phyloP scores from a whole-genome alignment of 1,140 invertebrate genomes.

The Drosophila lowei region DNA sequence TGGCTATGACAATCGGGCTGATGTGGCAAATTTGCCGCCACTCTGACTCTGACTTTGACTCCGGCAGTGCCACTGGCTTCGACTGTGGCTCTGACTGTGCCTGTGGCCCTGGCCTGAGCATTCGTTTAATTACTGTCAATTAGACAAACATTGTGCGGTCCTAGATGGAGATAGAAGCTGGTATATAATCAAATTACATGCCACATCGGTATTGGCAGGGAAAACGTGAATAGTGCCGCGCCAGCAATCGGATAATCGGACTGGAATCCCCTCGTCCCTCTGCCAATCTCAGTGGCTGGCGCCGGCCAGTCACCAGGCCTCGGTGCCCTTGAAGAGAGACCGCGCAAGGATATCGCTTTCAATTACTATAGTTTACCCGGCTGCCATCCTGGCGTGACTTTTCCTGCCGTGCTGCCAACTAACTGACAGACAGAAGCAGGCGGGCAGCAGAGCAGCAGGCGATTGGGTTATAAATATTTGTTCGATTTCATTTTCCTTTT shows the following conservation, averaged over 20 bases:
- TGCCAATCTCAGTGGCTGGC: slow-evolving; percentile 59
- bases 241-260: slow-evolving; percentile 63
- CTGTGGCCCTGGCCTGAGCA: neutral
- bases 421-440: slow-evolving; percentile 43
- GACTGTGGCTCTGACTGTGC: neutral
- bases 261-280: slow-evolving; percentile 22
- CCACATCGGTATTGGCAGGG: slow-evolving; percentile 21
- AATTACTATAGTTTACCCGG: slow-evolving; percentile 63
- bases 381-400: slow-evolving; percentile 60
- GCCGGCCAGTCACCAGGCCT: slow-evolving; percentile 36
- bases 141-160: slow-evolving; percentile 59
- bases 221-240: slow-evolving; percentile 36
- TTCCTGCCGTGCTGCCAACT: slow-evolving; percentile 51
- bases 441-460: neutral
- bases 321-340: slow-evolving; percentile 56
- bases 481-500: slow-evolving; percentile 61
- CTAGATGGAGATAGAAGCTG: slow-evolving; percentile 10
- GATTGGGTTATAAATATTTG: slow-evolving; percentile 75
- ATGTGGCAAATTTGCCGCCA: slow-evolving; percentile 46
- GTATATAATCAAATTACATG: slow-evolving; percentile 61
- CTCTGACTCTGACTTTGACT: slow-evolving; percentile 9
- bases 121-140: slow-evolving; percentile 72
- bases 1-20: slow-evolving; percentile 41
- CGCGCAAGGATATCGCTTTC: slow-evolving; percentile 70
- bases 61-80: neutral